Percentiles rank a stretch among this genome's conserved stretches.
These are phyloP conservation scores for Thunnus maccoyii DNA, from an alignment of 2,113 vertebrate genomes.

Conservation along the genomic window DNA sequence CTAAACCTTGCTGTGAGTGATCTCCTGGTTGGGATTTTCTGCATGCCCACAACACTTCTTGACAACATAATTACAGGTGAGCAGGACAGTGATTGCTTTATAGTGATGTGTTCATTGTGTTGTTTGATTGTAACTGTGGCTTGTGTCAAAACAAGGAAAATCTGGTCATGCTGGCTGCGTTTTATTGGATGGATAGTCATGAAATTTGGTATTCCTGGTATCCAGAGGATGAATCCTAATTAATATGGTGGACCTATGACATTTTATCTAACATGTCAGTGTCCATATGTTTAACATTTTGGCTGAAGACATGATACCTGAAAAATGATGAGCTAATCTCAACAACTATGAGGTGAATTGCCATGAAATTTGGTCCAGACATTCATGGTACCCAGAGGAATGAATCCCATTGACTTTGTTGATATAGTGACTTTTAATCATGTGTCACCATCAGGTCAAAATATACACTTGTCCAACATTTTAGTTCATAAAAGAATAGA, in stretches of 20 bases:
- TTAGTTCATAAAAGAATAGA: too few species aligned
- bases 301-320: neutral
- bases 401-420: neutral
- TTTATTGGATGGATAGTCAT: neutral
- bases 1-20: slow-evolving; percentile 94
- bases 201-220: neutral
- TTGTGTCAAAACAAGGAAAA: neutral
- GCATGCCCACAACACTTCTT: slow-evolving; percentile 95
- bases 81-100: slow-evolving; percentile 20
- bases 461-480: too few species aligned
- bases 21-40: slow-evolving; percentile 95
- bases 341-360: neutral
- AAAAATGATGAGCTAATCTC: neutral
- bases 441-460: too few species aligned
- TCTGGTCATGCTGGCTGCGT: neutral
- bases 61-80: slow-evolving; percentile 96
- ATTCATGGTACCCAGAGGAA: neutral
- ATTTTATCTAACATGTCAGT: too few species aligned
- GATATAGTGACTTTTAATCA: neutral
- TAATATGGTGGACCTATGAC: too few species aligned
- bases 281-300: neutral
- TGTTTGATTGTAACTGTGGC: neutral
- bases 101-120: neutral
- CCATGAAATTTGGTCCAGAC: neutral
- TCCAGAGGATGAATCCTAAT: neutral